These are phyloP conservation scores for Chaetops frenatus DNA, from an alignment of 2,113 vertebrate genomes.

Conservation along the genomic window DNA sequence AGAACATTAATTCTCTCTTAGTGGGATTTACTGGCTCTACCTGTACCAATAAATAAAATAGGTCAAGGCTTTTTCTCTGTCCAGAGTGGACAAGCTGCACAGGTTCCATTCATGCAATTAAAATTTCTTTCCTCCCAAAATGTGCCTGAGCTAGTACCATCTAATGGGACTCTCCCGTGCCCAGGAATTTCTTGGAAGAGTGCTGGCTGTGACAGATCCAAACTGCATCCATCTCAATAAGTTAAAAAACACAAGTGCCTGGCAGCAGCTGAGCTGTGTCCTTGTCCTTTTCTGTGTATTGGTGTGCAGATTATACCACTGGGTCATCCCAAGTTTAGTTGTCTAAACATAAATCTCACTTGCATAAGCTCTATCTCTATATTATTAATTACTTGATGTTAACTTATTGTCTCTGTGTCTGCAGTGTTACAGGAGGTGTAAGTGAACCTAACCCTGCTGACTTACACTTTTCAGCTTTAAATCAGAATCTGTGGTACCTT, in stretches of 20 bases:
- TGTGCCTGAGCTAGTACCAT: accelerated
- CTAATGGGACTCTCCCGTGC: no score
- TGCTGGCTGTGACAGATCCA: not conserved
- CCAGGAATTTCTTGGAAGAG: no score
- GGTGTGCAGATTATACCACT: not conserved
- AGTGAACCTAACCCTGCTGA: not conserved
- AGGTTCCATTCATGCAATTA: not conserved
- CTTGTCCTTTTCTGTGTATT: not conserved
- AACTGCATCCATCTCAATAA: not conserved
- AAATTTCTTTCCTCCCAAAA: not conserved
- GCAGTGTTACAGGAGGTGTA: not conserved
- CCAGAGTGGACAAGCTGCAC: not conserved
- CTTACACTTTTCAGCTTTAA: not conserved
- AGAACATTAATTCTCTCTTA: not conserved
- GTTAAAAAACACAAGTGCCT: not conserved
- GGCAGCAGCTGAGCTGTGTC: not conserved
- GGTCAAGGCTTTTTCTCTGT: not conserved
- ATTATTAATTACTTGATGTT: not conserved
- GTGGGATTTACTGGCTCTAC: not conserved
- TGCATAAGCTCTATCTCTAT: not conserved
- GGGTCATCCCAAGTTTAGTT: not conserved
- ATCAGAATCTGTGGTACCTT: not conserved
- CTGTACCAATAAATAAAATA: not conserved
- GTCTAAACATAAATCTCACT: not conserved
- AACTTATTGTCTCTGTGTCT: not conserved